Conservation (phyloP, 2,888 invertebrate species). For the Hyposoter didymator region DNA sequence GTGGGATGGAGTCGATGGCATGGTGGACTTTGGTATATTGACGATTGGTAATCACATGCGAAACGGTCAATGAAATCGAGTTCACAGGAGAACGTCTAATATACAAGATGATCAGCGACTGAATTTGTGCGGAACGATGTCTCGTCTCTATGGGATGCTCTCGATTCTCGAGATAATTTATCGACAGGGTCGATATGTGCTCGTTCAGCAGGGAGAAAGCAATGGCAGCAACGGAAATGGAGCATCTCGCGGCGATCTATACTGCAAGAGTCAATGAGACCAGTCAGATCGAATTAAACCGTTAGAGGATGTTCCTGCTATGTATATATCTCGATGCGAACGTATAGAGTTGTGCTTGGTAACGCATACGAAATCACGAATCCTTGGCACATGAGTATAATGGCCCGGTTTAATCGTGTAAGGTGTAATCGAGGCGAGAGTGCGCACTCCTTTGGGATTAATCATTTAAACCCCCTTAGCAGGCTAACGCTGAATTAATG, state of each 20-base stretch:
- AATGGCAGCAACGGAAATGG: slow-evolving; percentile 34
- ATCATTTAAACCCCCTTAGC: slow-evolving; percentile 79
- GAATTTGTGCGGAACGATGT: slow-evolving; percentile 9
- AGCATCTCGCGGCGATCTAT: slow-evolving; percentile 47
- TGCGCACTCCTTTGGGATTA: slow-evolving; percentile 73
- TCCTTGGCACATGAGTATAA: slow-evolving; percentile 58
- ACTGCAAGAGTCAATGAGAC: slow-evolving; percentile 58
- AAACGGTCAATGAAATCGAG: slow-evolving; percentile 29
- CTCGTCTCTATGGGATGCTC: slow-evolving; percentile 7
- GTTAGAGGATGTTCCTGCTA: slow-evolving; percentile 1
- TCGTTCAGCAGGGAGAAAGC: slow-evolving; percentile 23
- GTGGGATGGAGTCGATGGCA: neutral
- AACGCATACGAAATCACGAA: slow-evolving; percentile 41
- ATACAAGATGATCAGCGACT: slow-evolving; percentile 37
- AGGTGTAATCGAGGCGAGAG: slow-evolving; percentile 63
- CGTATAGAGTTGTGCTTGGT: neutral
- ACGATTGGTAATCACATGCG: slow-evolving; percentile 11
- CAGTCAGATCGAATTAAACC: slow-evolving; percentile 47
- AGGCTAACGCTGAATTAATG: slow-evolving; percentile 80
- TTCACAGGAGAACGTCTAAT: slow-evolving; percentile 2
- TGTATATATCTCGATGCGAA: neutral
- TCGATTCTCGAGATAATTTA: slow-evolving; percentile 53
- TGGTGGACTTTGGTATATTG: slow-evolving; percentile 10
- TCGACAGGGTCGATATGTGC: slow-evolving; percentile 18
- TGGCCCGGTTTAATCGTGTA: slow-evolving; percentile 60